These are phyloP conservation scores for Iselma pallidipennis DNA, from an alignment of 2,888 invertebrate species.

Conservation along the genomic window DNA sequence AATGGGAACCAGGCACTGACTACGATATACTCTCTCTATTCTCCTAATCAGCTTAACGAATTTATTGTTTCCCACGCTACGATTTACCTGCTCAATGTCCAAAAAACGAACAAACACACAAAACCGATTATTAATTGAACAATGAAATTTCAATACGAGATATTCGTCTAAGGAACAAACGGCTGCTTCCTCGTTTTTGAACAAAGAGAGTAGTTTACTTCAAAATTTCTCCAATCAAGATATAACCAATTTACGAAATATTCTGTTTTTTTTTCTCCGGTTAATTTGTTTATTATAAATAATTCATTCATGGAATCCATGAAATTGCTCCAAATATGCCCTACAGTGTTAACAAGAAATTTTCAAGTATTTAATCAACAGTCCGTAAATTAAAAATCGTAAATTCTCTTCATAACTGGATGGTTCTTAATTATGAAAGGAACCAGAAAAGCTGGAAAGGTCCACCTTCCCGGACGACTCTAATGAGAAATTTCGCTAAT, in stretches of 20 bases:
- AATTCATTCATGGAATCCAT: background rate
- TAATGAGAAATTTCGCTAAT: constrained; percentile 11
- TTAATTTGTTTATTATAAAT: background rate
- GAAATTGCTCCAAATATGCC: background rate
- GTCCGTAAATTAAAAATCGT: background rate
- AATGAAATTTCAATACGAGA: background rate
- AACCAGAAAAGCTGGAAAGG: background rate
- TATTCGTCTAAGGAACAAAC: background rate
- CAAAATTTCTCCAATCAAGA: background rate
- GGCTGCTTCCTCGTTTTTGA: background rate
- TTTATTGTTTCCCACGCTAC: constrained; percentile 44
- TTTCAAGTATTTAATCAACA: background rate
- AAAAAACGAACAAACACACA: constrained; percentile 10
- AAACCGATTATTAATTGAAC: constrained; percentile 16
- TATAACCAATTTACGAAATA: background rate
- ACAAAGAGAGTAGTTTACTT: background rate
- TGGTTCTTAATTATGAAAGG: constrained; percentile 5
- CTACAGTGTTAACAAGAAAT: background rate
- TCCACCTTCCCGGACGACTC: background rate
- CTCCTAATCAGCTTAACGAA: constrained; percentile 46
- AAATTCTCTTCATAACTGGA: background rate
- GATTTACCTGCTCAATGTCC: constrained; percentile 30
- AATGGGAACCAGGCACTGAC: constrained; percentile 33
- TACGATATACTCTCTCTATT: constrained; percentile 26
- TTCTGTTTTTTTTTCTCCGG: background rate